Base-by-base conservation (phyloP, 2,888 invertebrate genomes). In the Ophion costatus region DNA sequence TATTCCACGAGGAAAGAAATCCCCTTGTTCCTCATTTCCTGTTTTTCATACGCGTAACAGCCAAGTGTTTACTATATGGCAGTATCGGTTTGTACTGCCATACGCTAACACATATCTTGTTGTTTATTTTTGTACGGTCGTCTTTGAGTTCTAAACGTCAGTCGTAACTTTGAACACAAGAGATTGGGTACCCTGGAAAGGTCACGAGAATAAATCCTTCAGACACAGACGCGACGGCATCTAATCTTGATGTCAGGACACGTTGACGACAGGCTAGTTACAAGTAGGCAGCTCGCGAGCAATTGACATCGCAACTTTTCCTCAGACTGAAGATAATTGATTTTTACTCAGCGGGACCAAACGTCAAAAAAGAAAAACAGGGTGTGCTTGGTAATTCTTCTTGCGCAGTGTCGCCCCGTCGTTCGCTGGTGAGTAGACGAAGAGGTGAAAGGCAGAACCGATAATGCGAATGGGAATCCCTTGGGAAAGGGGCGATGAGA, bases 291-390 rank as follows among this genome's bases (percentile, higher is more conserved):
- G 9, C 14, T 45, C 45, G 14, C 11, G 56, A 57, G 11, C 61
- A 38, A 61, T 42, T 4, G n/a, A 22, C 10, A 9, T 38, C 9
- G 10, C 33, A 71, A 29, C 11, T 2, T 73, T 29, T 10, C 20
- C 14, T 9, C 9, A 59, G 33, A 73, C 17, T 29, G 20, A 71
- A 56, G 57, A 11, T 57, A 71, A 71, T 71, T 57, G 71, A 67
- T 45, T 45, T 45, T 45, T 45, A 51, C 29, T 4, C n/a, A 29
- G 5, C 14, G 38, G 6, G 66, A 38, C 45, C 5, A 51, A 69
- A 69, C 45, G 71, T 56, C 24, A 7, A 7, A 6, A 6, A 29
- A 29, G 56, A 57, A 70, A 10, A 57, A 4, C 11, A 70, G n/a
- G 33, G 45, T 59, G 57, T 38, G 10, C 59, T 57, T 71, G 33